Conservation (phyloP, 2,113 vertebrate species). For the Prinia subflava region DNA sequence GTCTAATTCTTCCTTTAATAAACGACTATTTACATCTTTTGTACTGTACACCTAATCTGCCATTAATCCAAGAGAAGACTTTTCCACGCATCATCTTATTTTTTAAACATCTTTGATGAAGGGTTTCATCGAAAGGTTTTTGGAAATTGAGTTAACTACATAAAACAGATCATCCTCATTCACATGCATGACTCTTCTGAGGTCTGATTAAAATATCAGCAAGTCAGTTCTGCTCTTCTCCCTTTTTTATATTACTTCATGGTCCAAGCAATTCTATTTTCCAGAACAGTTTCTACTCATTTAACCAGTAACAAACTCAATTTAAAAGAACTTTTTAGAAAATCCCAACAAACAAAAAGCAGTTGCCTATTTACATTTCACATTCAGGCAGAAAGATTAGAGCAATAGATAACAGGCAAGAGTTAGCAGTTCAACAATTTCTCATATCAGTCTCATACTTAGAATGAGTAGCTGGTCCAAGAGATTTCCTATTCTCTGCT, state of each 20-base stretch:
- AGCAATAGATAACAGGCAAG: not conserved
- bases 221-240: not conserved
- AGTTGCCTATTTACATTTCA: not conserved
- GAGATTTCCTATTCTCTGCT: not conserved
- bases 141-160: not conserved
- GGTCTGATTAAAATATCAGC: not conserved
- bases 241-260: not conserved
- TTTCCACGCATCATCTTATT: not conserved
- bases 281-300: not conserved
- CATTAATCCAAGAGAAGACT: not conserved
- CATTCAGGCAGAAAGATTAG: not conserved
- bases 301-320: not conserved
- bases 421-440: not conserved
- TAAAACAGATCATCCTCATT: not conserved
- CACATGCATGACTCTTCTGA: not conserved
- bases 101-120: not conserved
- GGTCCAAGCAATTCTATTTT: not conserved
- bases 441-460: not conserved
- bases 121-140: not conserved
- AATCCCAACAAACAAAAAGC: not conserved
- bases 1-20: not conserved
- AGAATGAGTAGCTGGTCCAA: not conserved
- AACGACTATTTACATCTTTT: not conserved
- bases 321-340: not conserved
- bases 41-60: not conserved